These are phyloP conservation scores for Siniperca chuatsi DNA, from an alignment of 2,113 vertebrate species.

Conservation along the genomic window DNA sequence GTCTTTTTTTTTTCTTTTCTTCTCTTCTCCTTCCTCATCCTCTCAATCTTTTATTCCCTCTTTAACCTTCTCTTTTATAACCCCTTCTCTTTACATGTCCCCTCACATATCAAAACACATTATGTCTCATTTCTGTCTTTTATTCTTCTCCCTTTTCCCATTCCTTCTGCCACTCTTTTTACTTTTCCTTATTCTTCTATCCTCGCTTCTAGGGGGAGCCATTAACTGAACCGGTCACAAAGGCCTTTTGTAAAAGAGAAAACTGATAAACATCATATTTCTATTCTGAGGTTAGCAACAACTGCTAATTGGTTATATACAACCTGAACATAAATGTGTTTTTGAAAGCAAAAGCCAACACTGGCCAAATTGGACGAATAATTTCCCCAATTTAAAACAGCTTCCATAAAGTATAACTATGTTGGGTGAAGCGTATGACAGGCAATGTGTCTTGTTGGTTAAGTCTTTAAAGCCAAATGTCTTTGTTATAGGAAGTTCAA, in stretches of 20 bases:
- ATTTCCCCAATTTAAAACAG: constrained; percentile 10
- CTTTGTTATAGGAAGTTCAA: constrained; percentile 58
- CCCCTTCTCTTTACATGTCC: constrained; percentile 35
- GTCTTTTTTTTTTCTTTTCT: constrained; percentile 15
- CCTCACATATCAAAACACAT: constrained; percentile 45
- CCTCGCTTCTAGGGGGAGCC: constrained; percentile 33
- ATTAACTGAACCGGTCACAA: constrained; percentile 59
- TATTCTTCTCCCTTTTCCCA: constrained; percentile 5
- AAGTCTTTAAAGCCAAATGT: constrained; percentile 55
- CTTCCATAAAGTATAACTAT: neutral
- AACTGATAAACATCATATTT: constrained; percentile 53
- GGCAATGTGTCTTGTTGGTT: constrained; percentile 42
- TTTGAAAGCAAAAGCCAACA: constrained; percentile 15
- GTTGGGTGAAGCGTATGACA: constrained; percentile 1
- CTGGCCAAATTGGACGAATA: constrained; percentile 7
- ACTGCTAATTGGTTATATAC: constrained; percentile 36
- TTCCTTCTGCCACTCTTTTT: constrained; percentile 12
- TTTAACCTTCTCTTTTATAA: constrained; percentile 41
- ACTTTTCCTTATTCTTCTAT: neutral
- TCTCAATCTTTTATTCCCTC: constrained; percentile 43
- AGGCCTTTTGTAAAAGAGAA: constrained; percentile 41
- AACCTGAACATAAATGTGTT: constrained; percentile 28
- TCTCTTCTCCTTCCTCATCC: constrained; percentile 33
- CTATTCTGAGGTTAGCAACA: constrained; percentile 62
- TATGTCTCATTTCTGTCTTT: neutral